These are phyloP conservation scores for Zapornia atra DNA, from an alignment of 2,113 vertebrate species.

Conservation along the genomic window DNA sequence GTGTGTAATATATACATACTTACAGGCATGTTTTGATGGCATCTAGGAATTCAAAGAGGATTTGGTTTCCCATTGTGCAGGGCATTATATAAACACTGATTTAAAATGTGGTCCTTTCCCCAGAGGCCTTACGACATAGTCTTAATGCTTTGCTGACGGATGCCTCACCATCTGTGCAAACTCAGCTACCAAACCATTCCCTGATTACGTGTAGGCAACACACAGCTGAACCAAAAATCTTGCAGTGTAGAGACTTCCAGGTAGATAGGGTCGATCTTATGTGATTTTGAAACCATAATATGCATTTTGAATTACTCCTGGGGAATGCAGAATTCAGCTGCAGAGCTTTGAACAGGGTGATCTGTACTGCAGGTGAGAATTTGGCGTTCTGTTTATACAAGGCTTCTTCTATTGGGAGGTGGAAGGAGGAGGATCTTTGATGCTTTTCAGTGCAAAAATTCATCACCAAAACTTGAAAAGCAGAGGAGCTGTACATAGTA, in stretches of 20 bases:
- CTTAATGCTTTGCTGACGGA: neutral
- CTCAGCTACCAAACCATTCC: neutral
- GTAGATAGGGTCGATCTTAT: neutral
- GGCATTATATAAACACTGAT: neutral
- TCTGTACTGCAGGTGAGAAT: neutral
- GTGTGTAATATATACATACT: neutral
- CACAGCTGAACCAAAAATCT: neutral
- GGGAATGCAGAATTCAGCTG: neutral
- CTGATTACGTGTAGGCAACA: neutral
- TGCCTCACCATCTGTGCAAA: neutral
- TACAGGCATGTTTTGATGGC: neutral
- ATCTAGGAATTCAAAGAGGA: neutral
- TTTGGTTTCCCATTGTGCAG: neutral
- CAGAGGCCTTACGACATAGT: neutral
- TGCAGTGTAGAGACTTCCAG: neutral
- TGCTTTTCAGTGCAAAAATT: neutral
- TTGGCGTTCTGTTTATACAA: neutral
- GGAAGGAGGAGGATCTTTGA: neutral
- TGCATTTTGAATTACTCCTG: neutral
- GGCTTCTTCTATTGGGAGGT: neutral
- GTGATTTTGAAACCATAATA: neutral
- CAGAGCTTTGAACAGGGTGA: neutral
- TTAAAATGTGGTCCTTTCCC: neutral
- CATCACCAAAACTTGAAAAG: accelerated
- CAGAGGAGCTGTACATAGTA: no score